Base-by-base conservation (phyloP, 2,113 vertebrate genomes). In the Cyanoramphus novaezelandiae region DNA sequence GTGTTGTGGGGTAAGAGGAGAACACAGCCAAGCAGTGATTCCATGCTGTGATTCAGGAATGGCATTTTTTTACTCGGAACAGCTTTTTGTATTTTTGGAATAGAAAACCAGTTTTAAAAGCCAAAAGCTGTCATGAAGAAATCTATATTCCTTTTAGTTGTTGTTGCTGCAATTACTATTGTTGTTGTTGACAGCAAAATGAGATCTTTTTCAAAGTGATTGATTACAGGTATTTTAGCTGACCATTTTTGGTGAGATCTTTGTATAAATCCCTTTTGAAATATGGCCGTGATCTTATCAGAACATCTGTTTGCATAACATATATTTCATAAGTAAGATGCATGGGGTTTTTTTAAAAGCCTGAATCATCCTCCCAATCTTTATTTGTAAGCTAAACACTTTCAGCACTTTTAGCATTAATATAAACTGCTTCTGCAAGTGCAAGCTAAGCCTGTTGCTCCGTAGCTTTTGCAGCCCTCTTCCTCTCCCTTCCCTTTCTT, bases 381-480 rank as follows among this genome's bases (percentile, higher is more conserved):
- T 94, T 82, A 75, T 86, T 88, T 94, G 92, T 91, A 85, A 93
- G 70, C 74, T 93, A 82, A 95, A 84, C 11, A 71, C 44, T 75
- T 91, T 43, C 69, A 82, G 62, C 70, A 79, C 52, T 78, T 89
- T 43, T 47, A 72, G 62, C 86, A 82, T 89, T 81, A 88, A 49
- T 88, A 59, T 4, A 84, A 95, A 85, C 39, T 0, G 44, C 94
- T 92, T 91, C 84, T 89, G 91, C 95, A 94, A 90, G 55, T 82
- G 96, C 93, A 93, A 91, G 92, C 94, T 96, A 93, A 90, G 82
- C 91, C 87, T 96, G 53, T 85, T 94, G 93, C 84, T 95, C 67
- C 91, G n/a, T 53, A 82, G 57, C 87, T 53, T 91, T 87, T 82
- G 57, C 94, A 75, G 20, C 52, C 64, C 24, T 74, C 5, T 72